phyloP scores from a whole-genome alignment of 2,113 vertebrate species.

The Ciconia stormi region DNA sequence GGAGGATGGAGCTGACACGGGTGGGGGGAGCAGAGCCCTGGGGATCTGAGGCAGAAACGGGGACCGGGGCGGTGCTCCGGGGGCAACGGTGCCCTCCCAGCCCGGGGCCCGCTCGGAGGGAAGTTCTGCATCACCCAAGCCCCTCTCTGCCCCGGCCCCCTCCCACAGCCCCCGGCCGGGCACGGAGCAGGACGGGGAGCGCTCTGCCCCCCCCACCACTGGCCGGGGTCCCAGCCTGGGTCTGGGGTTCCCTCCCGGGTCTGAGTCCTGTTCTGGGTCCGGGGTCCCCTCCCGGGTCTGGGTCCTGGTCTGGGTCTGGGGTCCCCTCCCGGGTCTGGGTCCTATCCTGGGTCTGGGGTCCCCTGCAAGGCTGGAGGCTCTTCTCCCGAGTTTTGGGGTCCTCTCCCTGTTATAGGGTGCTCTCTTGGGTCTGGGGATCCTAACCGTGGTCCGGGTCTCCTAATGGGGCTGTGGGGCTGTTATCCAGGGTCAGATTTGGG shows the following conservation, averaged over 20 bases:
- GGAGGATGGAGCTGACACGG: neutral
- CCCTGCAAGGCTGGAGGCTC: neutral
- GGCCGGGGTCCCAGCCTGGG: neutral
- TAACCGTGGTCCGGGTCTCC: no score
- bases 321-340: no score
- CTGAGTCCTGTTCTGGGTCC: neutral
- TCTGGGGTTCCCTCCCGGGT: neutral
- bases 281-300: neutral
- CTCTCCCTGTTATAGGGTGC: neutral
- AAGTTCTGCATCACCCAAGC: neutral
- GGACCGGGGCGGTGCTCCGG: neutral
- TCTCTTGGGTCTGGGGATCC: neutral
- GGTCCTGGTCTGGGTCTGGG: neutral
- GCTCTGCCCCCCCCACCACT: neutral
- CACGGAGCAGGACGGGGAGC: no score
- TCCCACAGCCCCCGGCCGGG: neutral
- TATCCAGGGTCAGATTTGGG: neutral
- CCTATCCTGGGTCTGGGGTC: no score
- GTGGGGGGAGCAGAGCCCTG: neutral
- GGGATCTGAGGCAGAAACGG: neutral
- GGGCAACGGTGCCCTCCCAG: no score
- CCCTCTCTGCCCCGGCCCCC: fast-evolving
- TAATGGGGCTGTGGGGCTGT: neutral
- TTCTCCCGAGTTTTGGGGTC: neutral
- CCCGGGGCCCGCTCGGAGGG: neutral